Base-by-base conservation (phyloP, 2,797 vertebrate species). In the Remorina albescens region DNA sequence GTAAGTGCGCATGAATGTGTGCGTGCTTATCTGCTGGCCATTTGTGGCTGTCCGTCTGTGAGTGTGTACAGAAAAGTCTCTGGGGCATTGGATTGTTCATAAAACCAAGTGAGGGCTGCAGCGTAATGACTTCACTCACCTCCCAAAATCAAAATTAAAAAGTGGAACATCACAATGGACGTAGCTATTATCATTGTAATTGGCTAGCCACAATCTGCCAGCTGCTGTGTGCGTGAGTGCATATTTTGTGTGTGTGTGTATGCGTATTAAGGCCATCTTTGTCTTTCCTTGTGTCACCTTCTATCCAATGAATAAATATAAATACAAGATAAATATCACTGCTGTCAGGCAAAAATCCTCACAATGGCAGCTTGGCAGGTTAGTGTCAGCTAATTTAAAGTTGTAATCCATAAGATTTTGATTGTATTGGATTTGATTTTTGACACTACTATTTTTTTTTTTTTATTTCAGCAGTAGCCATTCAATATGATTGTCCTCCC, bases 61-160 rank as follows among this genome's bases (percentile, higher is more conserved):
- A 51, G 60, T 34, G 7, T 34, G 58, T 39, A 36, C 10, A 26
- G 58, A 60, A 56, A 55, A 58, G 53, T 80, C 85, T 84, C 78
- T 41, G 6, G 82, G 71, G 83, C 61, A 74, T 73, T 67, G 44
- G 21, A 71, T 74, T 74, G 81, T 86, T 88, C 69, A 83, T 80
- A 85, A 86, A 85, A 83, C 73, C 70, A 80, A 77, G 71, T 73
- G 23, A 68, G 57, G 69, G 67, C 71, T 64, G 62, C 76, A 69
- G 55, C 65, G 60, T 71, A 88, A 80, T 78, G 76, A 82, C 81
- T 88, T 81, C 37, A 60, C 54, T 84, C 71, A 76, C 67, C 76
- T 82, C 77, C 71, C 37, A 15, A 81, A 84, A 87, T 82, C 70
- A 67, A 86, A 88, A 89, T 85, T 78, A 83, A 86, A 87, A 89